Percentiles rank a stretch among this genome's conserved stretches.
Conservation (phyloP, 2,797 vertebrate species). For the Galago senegalensis region DNA sequence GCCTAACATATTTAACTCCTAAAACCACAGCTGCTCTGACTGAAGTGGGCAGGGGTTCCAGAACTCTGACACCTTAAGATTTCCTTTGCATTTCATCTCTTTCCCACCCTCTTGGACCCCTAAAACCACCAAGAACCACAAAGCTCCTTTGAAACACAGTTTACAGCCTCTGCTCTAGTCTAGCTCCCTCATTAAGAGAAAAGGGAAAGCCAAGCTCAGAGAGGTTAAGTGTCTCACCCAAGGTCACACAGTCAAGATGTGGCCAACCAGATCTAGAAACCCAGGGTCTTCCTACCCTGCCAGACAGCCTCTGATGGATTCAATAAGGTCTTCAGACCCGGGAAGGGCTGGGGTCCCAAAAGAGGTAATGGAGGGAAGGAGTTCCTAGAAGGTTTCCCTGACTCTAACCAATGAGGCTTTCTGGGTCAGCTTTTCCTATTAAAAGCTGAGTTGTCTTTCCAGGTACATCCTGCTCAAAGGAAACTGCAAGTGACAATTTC, state of each 20-base stretch:
- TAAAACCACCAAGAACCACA: neutral
- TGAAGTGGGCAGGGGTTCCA: neutral
- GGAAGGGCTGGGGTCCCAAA: neutral
- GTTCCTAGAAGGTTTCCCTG: neutral
- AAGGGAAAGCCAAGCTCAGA: neutral
- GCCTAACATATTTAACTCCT: neutral
- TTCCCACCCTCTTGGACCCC: neutral
- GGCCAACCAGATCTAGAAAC: neutral
- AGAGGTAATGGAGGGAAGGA: neutral
- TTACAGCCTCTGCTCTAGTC: neutral
- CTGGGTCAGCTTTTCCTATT: neutral
- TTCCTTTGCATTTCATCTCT: neutral
- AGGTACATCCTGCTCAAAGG: slow-evolving; percentile 5
- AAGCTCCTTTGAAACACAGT: neutral
- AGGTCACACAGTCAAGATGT: neutral
- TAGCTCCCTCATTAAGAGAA: neutral
- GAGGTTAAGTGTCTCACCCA: neutral
- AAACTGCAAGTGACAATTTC: neutral
- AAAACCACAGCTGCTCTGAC: neutral
- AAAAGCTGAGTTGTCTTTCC: slow-evolving; percentile 50
- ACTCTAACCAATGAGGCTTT: neutral
- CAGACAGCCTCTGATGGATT: slow-evolving; percentile 68
- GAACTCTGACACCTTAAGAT: neutral
- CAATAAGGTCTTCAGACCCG: slow-evolving; percentile 74
- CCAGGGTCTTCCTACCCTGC: neutral